phyloP scores from a whole-genome alignment of 1,140 invertebrate species.

The Tetragnatha versicolor region DNA sequence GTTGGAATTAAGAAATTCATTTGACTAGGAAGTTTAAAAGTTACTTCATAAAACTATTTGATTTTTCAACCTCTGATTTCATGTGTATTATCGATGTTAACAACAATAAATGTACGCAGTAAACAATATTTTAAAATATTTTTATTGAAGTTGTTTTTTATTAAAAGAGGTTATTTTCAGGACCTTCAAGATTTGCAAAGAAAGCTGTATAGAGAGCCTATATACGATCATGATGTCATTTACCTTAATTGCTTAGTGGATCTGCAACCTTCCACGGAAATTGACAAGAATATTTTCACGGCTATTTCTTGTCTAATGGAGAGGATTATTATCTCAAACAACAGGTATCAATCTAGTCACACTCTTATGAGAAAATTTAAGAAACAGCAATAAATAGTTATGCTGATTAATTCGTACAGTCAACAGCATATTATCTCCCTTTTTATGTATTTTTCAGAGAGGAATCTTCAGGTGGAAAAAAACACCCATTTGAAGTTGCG shows the following conservation, averaged over 20 bases:
- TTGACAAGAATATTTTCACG: constrained; percentile 6
- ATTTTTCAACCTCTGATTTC: background rate
- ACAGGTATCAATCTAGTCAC: background rate
- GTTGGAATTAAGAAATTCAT: background rate
- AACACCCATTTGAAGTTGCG: constrained; percentile 19
- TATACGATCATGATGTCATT: constrained; percentile 9
- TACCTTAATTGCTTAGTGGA: constrained; percentile 18
- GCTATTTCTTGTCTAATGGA: constrained; percentile 32
- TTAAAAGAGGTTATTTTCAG: constrained; percentile 5
- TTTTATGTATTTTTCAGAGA: background rate
- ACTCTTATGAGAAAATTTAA: background rate
- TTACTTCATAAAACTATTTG: background rate
- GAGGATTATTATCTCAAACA: constrained; percentile 13
- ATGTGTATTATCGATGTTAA: background rate
- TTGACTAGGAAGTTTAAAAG: background rate
- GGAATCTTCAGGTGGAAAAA: background rate
- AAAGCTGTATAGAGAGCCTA: background rate
- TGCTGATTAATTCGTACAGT: background rate
- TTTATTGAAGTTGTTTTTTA: background rate
- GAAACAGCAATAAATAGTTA: background rate
- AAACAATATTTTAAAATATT: background rate
- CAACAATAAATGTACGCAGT: background rate
- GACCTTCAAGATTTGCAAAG: constrained; percentile 20
- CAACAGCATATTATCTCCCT: background rate
- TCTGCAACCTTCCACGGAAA: background rate